Evolutionary conservation across 2,888 invertebrate genomes (phyloP).

Genomic region (Thymelicus acteon): DNA sequence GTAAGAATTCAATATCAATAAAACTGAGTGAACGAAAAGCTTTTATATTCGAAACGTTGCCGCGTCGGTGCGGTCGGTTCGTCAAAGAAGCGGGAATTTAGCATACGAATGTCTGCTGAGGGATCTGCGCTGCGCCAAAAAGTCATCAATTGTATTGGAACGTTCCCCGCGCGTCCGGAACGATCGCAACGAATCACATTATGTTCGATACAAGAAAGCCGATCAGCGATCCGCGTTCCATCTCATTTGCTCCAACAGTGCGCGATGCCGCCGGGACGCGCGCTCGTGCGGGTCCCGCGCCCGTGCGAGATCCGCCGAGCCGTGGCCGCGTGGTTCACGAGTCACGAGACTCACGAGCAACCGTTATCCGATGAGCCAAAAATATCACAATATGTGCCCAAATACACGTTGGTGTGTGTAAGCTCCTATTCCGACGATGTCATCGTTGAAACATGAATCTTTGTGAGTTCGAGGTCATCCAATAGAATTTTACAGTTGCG

Average conservation of each 20-base stretch:
- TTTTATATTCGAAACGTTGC: background rate
- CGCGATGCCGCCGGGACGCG: no score
- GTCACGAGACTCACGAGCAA: no score
- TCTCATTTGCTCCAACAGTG: background rate
- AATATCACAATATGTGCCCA: no score
- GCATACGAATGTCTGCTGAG: conserved; percentile 13
- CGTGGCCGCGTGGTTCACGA: no score
- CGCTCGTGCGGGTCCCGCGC: no score
- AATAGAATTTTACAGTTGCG: no score
- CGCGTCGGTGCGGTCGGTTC: background rate
- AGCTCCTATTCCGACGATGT: no score
- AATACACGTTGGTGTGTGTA: no score
- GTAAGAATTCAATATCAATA: background rate
- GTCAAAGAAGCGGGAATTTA: conserved; percentile 7
- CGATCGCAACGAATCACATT: conserved; percentile 21
- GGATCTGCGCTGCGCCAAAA: conserved; percentile 9
- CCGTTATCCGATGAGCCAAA: no score
- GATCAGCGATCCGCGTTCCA: background rate
- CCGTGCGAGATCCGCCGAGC: no score
- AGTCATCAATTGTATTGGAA: conserved; percentile 12
- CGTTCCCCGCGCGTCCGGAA: background rate
- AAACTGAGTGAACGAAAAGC: background rate
- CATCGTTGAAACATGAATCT: no score
- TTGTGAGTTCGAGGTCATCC: no score
- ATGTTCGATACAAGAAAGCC: conserved; percentile 9